A percentile compares a stretch with the other conserved stretches of the same genome.
phyloP scores from a whole-genome alignment of 2,888 invertebrate genomes.

The Brachyptera risi region DNA sequence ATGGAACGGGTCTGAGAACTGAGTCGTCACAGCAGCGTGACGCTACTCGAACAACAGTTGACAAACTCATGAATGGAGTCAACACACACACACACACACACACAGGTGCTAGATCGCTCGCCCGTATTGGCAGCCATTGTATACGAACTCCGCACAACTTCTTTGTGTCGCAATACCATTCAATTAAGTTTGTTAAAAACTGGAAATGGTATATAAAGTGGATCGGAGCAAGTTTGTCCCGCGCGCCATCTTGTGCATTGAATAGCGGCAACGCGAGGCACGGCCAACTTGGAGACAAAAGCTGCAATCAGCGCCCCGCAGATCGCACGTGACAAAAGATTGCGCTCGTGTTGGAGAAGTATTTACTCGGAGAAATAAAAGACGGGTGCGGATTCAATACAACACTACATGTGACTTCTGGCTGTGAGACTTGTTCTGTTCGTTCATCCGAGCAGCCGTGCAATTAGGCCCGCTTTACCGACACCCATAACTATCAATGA shows the following conservation, averaged over 20 bases:
- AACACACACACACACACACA: no score
- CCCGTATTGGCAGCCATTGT: neutral
- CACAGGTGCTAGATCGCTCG: no score
- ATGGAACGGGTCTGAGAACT: no score
- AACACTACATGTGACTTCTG: no score
- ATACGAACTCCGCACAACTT: neutral
- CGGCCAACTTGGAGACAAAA: slow-evolving; percentile 10
- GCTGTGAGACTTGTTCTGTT: no score
- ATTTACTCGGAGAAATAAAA: neutral
- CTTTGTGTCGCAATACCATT: neutral
- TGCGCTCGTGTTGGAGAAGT: neutral
- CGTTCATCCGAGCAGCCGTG: no score
- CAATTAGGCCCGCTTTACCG: no score
- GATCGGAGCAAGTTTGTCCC: neutral
- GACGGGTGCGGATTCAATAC: no score
- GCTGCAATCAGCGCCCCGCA: slow-evolving; percentile 10
- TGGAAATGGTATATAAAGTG: neutral
- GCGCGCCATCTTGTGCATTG: neutral
- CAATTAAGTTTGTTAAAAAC: neutral
- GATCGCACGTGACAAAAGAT: slow-evolving; percentile 8
- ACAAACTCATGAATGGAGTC: no score
- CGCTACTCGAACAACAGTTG: no score
- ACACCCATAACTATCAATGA: no score
- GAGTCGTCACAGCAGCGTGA: no score
- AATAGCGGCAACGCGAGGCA: neutral